These are phyloP conservation scores for Tyrannus savana DNA, from an alignment of 2,113 vertebrate species.

Conservation along the genomic window DNA sequence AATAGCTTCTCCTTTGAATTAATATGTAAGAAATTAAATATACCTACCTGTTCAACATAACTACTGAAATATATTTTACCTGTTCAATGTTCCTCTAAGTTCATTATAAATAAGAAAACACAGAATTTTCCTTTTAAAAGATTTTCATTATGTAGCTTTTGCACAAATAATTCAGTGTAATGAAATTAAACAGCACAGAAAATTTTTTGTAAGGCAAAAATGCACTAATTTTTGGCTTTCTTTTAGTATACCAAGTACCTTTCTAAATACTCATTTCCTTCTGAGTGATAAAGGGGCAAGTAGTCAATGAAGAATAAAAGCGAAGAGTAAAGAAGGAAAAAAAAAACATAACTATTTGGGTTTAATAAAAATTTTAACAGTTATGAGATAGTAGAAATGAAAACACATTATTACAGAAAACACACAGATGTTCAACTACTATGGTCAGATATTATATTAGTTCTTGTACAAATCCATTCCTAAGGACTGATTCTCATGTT, in stretches of 20 bases:
- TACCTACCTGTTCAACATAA: background rate
- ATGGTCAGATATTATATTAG: rapidly evolving
- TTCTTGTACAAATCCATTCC: background rate
- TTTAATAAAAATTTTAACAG: background rate
- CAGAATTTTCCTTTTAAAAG: rapidly evolving
- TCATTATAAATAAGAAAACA: background rate
- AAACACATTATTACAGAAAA: background rate
- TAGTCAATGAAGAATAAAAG: background rate
- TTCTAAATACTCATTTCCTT: background rate
- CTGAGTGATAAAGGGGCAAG: background rate
- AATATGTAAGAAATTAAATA: background rate
- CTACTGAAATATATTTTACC: background rate
- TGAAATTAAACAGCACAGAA: background rate
- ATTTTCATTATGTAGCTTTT: background rate
- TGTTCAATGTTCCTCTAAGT: background rate
- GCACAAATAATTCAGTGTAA: background rate
- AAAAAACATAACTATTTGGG: background rate
- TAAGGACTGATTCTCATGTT: background rate
- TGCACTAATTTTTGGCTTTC: rapidly evolving
- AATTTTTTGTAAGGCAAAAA: background rate
- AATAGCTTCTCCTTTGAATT: background rate
- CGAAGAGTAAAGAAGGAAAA: background rate
- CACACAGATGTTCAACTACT: background rate
- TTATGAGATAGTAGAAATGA: background rate
- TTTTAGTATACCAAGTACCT: background rate